Evolutionary conservation across 2,113 vertebrate species (phyloP).

Genomic region (Nettapus auritus): DNA sequence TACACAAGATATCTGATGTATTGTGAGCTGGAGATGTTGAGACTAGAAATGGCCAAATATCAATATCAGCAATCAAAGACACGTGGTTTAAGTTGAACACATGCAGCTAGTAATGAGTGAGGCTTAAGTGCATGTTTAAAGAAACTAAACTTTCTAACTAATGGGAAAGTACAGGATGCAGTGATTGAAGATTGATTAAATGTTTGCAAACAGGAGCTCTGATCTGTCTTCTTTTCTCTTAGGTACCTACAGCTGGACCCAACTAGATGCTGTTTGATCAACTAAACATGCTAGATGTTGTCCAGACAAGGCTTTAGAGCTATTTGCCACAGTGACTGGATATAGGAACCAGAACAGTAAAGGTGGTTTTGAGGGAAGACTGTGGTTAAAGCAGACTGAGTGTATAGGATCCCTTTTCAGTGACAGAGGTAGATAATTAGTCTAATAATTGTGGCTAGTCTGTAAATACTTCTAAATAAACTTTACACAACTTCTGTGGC

Average conservation of each 20-base stretch:
- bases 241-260: not conserved
- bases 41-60: not conserved
- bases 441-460: not conserved
- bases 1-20: rapidly evolving
- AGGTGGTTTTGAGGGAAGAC: not conserved
- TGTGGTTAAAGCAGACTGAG: not conserved
- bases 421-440: not conserved
- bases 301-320: not conserved
- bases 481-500: not conserved
- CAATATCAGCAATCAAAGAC: not conserved
- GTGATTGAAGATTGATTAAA: not conserved
- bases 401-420: not conserved
- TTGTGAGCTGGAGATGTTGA: not conserved
- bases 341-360: not conserved
- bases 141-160: not conserved
- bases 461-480: not conserved
- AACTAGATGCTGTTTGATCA: not conserved
- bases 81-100: not conserved
- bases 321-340: not conserved
- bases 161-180: not conserved
- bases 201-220: not conserved
- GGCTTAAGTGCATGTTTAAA: not conserved
- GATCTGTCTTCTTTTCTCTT: not conserved
- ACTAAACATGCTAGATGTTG: not conserved
- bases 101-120: not conserved